phyloP scores from a whole-genome alignment of 2,113 vertebrate species.

The Cyphomyrus plagiostoma region DNA sequence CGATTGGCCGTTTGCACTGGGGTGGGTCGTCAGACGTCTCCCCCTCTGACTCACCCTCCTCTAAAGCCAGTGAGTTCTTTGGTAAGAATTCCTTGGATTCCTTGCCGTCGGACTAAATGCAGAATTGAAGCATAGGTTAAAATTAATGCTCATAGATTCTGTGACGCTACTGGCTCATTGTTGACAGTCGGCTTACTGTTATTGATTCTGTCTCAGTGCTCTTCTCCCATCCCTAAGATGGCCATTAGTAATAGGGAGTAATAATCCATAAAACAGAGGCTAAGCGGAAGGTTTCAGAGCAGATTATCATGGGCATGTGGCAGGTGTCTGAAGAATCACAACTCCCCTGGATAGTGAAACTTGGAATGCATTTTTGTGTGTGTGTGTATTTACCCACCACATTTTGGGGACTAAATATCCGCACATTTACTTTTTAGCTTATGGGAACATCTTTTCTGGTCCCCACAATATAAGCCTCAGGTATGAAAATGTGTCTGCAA shows the following conservation, averaged over 20 bases:
- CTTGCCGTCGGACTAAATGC: not conserved
- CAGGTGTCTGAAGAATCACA: not conserved
- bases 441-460: not conserved
- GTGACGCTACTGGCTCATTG: not conserved
- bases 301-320: not conserved
- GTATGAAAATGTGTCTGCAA: not conserved
- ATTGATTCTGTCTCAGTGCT: not conserved
- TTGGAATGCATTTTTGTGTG: not conserved
- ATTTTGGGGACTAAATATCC: not conserved
- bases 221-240: not conserved
- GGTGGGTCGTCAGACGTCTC: slow-evolving; percentile 89
- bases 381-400: not conserved
- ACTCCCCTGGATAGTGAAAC: not conserved
- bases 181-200: not conserved
- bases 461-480: not conserved
- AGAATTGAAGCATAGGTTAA: not conserved
- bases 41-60: slow-evolving; percentile 87
- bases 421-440: not conserved
- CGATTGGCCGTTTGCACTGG: slow-evolving; percentile 90
- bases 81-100: not conserved
- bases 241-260: not conserved
- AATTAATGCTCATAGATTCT: not conserved
- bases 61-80: slow-evolving; percentile 81
- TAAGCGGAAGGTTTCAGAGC: not conserved
- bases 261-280: not conserved